Evolutionary conservation across 2,797 vertebrate species (phyloP), one percentile per base, ranked within the genome.

Genomic region (Alectoris magna): DNA sequence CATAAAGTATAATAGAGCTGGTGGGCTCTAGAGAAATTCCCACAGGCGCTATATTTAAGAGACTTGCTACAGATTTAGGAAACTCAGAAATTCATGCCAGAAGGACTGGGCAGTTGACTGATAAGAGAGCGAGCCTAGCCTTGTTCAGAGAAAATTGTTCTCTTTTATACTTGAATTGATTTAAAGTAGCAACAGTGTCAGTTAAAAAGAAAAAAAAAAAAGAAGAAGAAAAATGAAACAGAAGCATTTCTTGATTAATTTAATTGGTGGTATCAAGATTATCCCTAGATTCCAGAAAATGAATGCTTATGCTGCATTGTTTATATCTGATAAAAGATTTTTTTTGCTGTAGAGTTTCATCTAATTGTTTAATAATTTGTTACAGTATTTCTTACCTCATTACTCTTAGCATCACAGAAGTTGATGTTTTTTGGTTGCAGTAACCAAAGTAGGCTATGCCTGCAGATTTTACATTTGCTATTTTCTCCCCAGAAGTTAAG

Each of bases 31-130:
- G 23, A 88, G n/a, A 75, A 81, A 7, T 75, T 81, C 7, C 63
- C 6, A 0, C 66, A 18, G 34, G 3, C 6, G 62, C 10, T 84
- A 0, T 59, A 5, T 87, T 62, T 72, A 71, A 64, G 44, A 69
- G 36, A 41, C 10, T 62, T 89, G 12, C 36, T 80, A 38, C 9
- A 75, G 66, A 43, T 36, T 10, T 55, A 62, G 24, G 3, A 21
- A 84, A 67, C n/a, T 8, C 17, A 80, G 53, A 66, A 64, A 39
- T 66, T 39, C 1, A 1, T 77, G 24, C 44, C 8, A 29, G 70
- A 51, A 76, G 24, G 24, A 21, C 22, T 43, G 36, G 12, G 24
- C 19, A 64, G 23, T 43, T 91, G n/a, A 31, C 23, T 88, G 82
- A 48, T 18, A 3, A 17, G 51, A 55, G 6, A 78, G 10, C 13